phyloP scores from a whole-genome alignment of 2,888 invertebrate genomes.

The Agrotis clavis region DNA sequence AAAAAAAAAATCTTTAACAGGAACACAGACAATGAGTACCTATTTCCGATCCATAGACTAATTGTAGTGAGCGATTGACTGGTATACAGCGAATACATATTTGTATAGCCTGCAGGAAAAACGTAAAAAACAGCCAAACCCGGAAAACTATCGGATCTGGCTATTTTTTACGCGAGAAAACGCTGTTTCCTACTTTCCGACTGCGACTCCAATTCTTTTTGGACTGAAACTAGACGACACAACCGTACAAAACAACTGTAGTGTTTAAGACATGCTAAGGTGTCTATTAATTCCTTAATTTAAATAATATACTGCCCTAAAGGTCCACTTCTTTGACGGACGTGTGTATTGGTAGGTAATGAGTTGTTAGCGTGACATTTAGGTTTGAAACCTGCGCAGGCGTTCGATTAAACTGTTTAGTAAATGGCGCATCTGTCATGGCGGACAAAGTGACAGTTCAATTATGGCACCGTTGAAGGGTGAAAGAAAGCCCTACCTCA shows the following conservation, averaged over 20 bases:
- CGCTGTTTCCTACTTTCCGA: no score
- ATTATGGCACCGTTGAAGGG: not conserved
- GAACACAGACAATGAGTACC: not conserved
- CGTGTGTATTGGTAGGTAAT: constrained; percentile 16
- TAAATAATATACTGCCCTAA: not conserved
- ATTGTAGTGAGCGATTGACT: no score
- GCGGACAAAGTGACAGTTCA: constrained; percentile 7
- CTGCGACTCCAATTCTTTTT: no score
- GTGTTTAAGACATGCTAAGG: not conserved
- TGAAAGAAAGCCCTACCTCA: not conserved
- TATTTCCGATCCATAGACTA: no score
- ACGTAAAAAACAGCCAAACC: no score
- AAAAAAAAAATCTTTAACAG: not conserved
- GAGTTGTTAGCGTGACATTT: constrained; percentile 33
- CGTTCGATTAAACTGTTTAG: constrained; percentile 18
- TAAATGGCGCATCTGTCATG: constrained; percentile 6
- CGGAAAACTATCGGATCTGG: no score
- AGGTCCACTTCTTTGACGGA: constrained; percentile 13
- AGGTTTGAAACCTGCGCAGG: constrained; percentile 1
- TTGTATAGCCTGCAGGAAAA: no score
- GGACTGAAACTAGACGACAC: no score
- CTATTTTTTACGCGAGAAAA: no score
- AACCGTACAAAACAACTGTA: no score
- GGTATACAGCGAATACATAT: no score
- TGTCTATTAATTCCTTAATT: not conserved